Base-by-base conservation (phyloP, 2,797 vertebrate species). In the Cyclopterus lumpus region DNA sequence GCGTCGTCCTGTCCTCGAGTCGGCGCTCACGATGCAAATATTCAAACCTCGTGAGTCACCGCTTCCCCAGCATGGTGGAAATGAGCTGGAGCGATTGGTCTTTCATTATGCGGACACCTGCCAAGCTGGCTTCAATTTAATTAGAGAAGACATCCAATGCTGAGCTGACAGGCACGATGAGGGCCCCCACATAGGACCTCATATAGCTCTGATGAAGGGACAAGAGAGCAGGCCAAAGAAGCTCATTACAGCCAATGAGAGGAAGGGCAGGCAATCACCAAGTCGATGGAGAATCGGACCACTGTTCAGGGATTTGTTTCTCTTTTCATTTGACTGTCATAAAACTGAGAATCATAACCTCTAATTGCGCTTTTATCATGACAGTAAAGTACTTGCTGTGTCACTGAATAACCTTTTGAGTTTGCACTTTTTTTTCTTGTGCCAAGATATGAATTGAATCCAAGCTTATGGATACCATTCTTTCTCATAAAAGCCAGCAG, bases 51-150 rank as follows among this genome's bases (percentile, higher is more conserved):
- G 36, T 62, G 81, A 78, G 68, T 57, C 53, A 64, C 48, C 80
- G 76, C 73, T 75, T 81, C 58, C 64, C 66, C 67, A 68, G 79
- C 70, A 55, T 62, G 73, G 62, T 69, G 73, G 67, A 78, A 66
- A 82, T 72, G 20, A 88, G 72, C 10, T 22, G 5, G 22, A 76
- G 73, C 42, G 72, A 65, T 38, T 26, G 63, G 74, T 77, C 77
- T 79, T 79, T 86, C 79, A 86, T 89, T 87, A 78, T 77, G 28
- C 20, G 1, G 62, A 86, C 78, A 86, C 76, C 67, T 91, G 87
- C 81, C 83, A 46, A 68, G 67, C 63, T 66, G 46, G 20, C 46
- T 70, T 66, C 69, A 77, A 48, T 89, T 87, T 90, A 90, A 93
- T 93, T 87, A 86, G 70, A 57, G 28, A 38, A 62, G 82, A 75